A percentile compares a stretch with the other conserved stretches of the same genome.
phyloP scores from a whole-genome alignment of 1,140 invertebrate genomes.

The Mercenaria mercenaria region DNA sequence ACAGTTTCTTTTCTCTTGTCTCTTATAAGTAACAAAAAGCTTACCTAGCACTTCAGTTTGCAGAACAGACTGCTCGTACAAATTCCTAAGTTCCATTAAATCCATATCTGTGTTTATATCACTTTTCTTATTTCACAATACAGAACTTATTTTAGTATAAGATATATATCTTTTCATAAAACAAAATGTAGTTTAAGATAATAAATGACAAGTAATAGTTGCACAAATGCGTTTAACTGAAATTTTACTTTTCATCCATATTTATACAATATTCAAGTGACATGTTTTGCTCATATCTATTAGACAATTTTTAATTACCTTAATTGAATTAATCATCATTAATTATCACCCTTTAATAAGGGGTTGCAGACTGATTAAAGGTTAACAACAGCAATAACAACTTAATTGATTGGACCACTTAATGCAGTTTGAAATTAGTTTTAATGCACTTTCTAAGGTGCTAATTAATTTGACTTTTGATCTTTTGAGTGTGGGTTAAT shows the following conservation, averaged over 20 bases:
- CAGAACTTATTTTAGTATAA: too few species aligned
- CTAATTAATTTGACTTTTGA: not conserved
- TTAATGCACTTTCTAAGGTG: not conserved
- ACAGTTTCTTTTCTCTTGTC: too few species aligned
- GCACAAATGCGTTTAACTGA: too few species aligned
- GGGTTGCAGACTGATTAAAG: not conserved
- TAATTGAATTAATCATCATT: not conserved
- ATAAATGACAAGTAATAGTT: too few species aligned
- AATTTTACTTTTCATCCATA: not conserved
- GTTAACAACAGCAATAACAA: too few species aligned
- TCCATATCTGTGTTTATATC: constrained; percentile 25
- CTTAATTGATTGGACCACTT: not conserved
- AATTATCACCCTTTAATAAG: not conserved
- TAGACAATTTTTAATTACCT: not conserved
- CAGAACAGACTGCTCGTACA: not conserved
- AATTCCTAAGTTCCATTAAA: not conserved
- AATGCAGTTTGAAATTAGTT: not conserved
- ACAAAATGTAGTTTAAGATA: too few species aligned
- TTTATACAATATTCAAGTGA: not conserved
- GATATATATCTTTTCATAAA: too few species aligned
- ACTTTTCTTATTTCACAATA: not conserved
- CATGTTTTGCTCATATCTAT: not conserved
- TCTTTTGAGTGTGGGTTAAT: too few species aligned
- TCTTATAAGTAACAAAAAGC: too few species aligned
- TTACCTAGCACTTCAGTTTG: constrained; percentile 51